Conservation (phyloP, 2,797 vertebrate genomes). For the Lophius americanus region DNA sequence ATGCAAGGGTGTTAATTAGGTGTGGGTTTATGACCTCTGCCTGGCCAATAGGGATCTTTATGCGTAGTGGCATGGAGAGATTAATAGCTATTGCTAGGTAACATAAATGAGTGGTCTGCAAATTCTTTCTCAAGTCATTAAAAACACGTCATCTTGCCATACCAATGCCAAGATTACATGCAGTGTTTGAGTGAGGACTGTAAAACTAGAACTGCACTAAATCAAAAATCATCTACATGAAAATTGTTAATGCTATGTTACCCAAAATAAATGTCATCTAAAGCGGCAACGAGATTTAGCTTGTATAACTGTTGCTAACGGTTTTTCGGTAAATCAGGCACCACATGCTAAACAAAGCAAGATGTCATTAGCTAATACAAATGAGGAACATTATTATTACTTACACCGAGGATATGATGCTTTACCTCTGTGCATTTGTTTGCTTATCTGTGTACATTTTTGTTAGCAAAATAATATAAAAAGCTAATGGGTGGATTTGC, state of each 20-base stretch:
- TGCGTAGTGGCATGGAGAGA: conserved; percentile 61
- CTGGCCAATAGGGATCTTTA: conserved; percentile 61
- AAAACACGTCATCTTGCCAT: conserved; percentile 53
- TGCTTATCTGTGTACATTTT: no score
- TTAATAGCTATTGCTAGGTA: conserved; percentile 75
- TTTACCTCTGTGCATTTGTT: no score
- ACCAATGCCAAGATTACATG: conserved; percentile 26
- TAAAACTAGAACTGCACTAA: conserved; percentile 22
- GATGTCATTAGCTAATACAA: no score
- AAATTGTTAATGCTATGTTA: conserved; percentile 16
- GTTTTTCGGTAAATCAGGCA: not conserved
- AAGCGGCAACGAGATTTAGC: conserved; percentile 3
- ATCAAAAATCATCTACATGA: conserved; percentile 25
- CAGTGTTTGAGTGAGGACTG: conserved; percentile 17
- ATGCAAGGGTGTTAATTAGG: conserved; percentile 62
- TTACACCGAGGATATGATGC: no score
- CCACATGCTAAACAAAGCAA: conserved; percentile 30
- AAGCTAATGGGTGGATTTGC: no score
- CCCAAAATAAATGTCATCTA: conserved; percentile 14
- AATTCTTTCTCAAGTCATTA: conserved; percentile 63
- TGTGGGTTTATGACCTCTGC: conserved; percentile 76
- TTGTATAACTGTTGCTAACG: conserved; percentile 3
- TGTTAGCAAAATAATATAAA: no score
- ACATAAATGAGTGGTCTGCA: conserved; percentile 62
- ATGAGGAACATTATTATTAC: no score